Conservation (phyloP, 2,113 vertebrate genomes). For the Gymnogyps californianus region DNA sequence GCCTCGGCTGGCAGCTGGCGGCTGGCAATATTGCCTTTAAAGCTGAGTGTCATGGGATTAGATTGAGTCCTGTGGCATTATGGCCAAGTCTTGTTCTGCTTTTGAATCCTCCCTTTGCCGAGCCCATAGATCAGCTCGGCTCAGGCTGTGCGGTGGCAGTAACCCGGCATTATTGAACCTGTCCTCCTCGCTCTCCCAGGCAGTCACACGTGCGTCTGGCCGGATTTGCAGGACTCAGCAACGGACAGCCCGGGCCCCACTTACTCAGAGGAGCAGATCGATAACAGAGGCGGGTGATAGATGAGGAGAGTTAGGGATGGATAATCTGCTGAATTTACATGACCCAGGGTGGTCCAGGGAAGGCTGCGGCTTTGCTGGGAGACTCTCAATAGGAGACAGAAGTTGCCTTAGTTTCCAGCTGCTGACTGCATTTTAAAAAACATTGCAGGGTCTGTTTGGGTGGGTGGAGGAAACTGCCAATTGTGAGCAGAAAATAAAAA, state of each 20-base stretch:
- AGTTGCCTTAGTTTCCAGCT: slow-evolving; percentile 69
- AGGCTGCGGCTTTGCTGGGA: slow-evolving; percentile 58
- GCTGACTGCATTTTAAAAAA: slow-evolving; percentile 66
- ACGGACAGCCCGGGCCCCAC: slow-evolving; percentile 56
- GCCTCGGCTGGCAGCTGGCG: background rate
- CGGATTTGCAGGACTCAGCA: slow-evolving; percentile 64
- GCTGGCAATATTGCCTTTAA: slow-evolving; percentile 5
- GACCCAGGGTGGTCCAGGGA: slow-evolving; percentile 64
- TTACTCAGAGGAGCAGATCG: slow-evolving; percentile 80
- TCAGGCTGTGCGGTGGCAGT: slow-evolving; percentile 66
- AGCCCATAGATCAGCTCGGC: background rate
- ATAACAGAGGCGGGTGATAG: slow-evolving; percentile 83
- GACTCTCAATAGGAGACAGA: slow-evolving; percentile 70
- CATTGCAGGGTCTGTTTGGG: slow-evolving; percentile 40
- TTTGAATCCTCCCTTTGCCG: background rate
- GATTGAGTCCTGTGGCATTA: background rate
- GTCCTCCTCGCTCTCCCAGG: slow-evolving; percentile 42
- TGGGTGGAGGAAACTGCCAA: slow-evolving; percentile 49
- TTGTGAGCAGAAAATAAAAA: slow-evolving; percentile 47
- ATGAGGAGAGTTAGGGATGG: slow-evolving; percentile 79
- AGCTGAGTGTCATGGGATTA: slow-evolving; percentile 8
- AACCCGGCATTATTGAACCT: slow-evolving; percentile 76
- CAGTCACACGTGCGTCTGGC: slow-evolving; percentile 47
- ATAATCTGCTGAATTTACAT: slow-evolving; percentile 75
- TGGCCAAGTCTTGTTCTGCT: background rate